Percentiles rank a stretch among this genome's conserved stretches.
Conservation (phyloP, 2,888 invertebrate species). For the Abscondita cerata region DNA sequence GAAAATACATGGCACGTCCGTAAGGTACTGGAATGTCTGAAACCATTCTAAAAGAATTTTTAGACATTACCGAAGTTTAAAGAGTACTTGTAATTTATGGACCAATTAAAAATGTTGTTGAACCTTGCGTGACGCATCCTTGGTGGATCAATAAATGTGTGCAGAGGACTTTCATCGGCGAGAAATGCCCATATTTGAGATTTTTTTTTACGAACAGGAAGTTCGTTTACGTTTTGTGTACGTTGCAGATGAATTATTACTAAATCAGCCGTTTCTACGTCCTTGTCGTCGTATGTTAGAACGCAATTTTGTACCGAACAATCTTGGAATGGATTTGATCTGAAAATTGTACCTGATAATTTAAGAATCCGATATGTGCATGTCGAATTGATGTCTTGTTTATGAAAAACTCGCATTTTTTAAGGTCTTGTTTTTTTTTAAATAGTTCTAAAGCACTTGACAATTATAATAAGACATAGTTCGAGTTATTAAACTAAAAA, state of each 20-base stretch:
- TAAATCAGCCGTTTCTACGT: constrained; percentile 66
- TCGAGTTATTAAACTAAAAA: too few species aligned
- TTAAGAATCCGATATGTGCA: too few species aligned
- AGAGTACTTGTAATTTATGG: not conserved
- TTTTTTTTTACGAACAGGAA: constrained; percentile 60
- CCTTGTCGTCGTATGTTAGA: constrained; percentile 63
- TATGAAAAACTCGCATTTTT: too few species aligned
- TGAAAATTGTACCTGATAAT: too few species aligned
- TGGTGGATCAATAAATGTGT: constrained; percentile 54
- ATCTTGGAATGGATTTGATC: constrained; percentile 61
- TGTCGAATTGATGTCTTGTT: too few species aligned
- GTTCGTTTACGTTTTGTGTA: constrained; percentile 57
- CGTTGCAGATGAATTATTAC: constrained; percentile 68
- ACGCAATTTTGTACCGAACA: constrained; percentile 70
- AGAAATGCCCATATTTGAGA: constrained; percentile 74
- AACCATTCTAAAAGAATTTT: constrained; percentile 63
- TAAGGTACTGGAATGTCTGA: constrained; percentile 73
- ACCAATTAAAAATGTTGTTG: constrained; percentile 2
- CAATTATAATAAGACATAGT: too few species aligned
- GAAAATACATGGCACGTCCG: constrained; percentile 62
- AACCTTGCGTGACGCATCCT: not conserved
- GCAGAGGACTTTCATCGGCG: constrained; percentile 70
- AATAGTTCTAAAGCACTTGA: too few species aligned
- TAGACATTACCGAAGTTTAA: too few species aligned
- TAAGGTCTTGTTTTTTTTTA: too few species aligned